These are phyloP conservation scores for Perognathus longimembris DNA, from an alignment of 2,113 vertebrate species.

Conservation along the genomic window DNA sequence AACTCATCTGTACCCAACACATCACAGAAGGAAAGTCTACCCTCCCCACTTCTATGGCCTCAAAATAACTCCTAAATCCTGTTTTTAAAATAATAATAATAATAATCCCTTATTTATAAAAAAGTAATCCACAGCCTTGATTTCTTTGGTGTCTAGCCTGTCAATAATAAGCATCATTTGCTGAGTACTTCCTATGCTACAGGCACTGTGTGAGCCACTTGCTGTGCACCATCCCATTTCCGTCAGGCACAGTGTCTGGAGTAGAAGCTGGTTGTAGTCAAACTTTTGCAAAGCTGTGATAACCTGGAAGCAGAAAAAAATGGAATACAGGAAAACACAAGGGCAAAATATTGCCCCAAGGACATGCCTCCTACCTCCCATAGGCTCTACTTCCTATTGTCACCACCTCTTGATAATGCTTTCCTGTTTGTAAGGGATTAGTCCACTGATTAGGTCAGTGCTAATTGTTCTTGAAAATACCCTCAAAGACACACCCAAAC, in stretches of 20 bases:
- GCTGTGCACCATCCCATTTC: not conserved
- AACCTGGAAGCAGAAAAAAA: too few species aligned
- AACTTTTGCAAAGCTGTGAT: too few species aligned
- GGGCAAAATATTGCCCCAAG: too few species aligned
- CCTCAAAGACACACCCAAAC: too few species aligned
- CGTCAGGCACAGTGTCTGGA: not conserved
- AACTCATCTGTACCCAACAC: not conserved
- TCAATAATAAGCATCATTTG: not conserved
- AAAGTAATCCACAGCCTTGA: not conserved
- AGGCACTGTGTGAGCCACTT: not conserved
- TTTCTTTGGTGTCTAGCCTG: not conserved
- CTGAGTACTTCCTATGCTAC: not conserved
- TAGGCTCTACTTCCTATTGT: too few species aligned
- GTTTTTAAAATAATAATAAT: constrained; percentile 9
- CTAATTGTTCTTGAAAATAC: too few species aligned
- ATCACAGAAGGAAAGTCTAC: not conserved
- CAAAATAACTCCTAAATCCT: not conserved
- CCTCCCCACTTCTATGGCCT: not conserved
- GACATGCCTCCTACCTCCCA: too few species aligned
- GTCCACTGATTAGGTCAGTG: too few species aligned
- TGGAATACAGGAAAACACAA: too few species aligned
- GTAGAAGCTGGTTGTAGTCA: not conserved
- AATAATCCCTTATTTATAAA: not conserved
- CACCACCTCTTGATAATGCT: too few species aligned
- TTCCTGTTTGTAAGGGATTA: too few species aligned